These are phyloP conservation scores for Tipula helvola DNA, from an alignment of 2,888 invertebrate genomes.

Conservation along the genomic window DNA sequence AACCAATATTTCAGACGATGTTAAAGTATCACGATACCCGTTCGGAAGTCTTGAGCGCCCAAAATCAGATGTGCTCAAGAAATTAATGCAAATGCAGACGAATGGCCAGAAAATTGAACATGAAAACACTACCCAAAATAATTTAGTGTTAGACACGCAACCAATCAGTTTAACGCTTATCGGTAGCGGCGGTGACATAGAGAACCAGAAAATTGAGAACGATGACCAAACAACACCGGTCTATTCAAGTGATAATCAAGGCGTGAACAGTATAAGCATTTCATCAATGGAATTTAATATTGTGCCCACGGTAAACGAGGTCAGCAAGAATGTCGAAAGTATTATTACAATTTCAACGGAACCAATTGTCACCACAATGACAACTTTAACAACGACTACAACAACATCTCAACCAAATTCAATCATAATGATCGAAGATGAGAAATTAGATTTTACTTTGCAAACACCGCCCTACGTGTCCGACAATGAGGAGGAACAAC, in stretches of 20 bases:
- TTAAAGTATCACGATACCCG: constrained; percentile 48
- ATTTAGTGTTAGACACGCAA: constrained; percentile 9
- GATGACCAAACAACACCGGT: constrained; percentile 15
- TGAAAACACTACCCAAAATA: background rate
- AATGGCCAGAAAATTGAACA: background rate
- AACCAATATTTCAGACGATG: constrained; percentile 49
- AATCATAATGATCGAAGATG: constrained; percentile 24
- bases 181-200: background rate
- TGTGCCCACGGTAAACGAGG: background rate
- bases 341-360: constrained; percentile 32
- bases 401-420: constrained; percentile 32
- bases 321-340: constrained; percentile 13
- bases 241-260: constrained; percentile 16
- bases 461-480: constrained; percentile 11
- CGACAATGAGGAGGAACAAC: background rate
- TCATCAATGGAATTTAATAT: constrained; percentile 16
- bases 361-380: constrained; percentile 20
- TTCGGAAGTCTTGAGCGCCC: constrained; percentile 49
- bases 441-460: constrained; percentile 23
- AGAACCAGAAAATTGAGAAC: constrained; percentile 8
- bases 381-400: constrained; percentile 32
- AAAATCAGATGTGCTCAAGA: constrained; percentile 48
- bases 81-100: constrained; percentile 23
- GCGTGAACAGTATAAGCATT: constrained; percentile 17
- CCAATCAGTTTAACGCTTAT: constrained; percentile 15